Base-by-base conservation (phyloP, 1,140 invertebrate species). In the Microplitis mediator region DNA sequence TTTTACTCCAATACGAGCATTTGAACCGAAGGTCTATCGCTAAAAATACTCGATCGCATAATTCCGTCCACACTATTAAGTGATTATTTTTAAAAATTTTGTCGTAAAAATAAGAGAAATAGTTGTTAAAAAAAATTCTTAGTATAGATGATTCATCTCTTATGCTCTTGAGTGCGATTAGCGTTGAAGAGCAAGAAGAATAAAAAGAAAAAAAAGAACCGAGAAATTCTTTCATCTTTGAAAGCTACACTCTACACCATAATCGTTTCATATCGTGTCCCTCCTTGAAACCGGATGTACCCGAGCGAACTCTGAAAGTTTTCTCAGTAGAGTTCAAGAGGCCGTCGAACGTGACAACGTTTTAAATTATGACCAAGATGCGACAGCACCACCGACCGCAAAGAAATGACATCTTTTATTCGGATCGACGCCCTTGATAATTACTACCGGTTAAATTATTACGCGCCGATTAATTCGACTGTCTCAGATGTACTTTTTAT, bases 231-330 rank as follows among this genome's bases (percentile, higher is more conserved):
- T 52, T 34, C 32, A 68, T 35, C 35, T 14, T 54, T 54, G 36
- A 32, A 9, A 52, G 39, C 64, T 31, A 32, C 32, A 32, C 61
- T 35, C 34, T 4, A 36, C 3, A 54, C 51, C 56, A 34, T 68
- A 23, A 34, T 68, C 31, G 52, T 54, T 54, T 68, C 31, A 54
- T n/a, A 23, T 51, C 51, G 54, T 68, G 34, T 56, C 51, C 35
- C 35, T 23, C 36, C 32, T 68, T 51, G 14, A 34, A 35, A 8
- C 58, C 16, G 23, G 34, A 68, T 51, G 51, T 54, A 68, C 54
- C 52, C 31, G n/a, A 68, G 65, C 36, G 65, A 68, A 68, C 51
- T 54, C 54, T 32, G 23, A 68, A 56, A 68, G 65, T 68, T 68
- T 68, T 56, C 51, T 35, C 65, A 16, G 64, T 50, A 50, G 16